These are phyloP conservation scores for Rhinella marina DNA, from an alignment of 2,797 vertebrate genomes.

Conservation along the genomic window DNA sequence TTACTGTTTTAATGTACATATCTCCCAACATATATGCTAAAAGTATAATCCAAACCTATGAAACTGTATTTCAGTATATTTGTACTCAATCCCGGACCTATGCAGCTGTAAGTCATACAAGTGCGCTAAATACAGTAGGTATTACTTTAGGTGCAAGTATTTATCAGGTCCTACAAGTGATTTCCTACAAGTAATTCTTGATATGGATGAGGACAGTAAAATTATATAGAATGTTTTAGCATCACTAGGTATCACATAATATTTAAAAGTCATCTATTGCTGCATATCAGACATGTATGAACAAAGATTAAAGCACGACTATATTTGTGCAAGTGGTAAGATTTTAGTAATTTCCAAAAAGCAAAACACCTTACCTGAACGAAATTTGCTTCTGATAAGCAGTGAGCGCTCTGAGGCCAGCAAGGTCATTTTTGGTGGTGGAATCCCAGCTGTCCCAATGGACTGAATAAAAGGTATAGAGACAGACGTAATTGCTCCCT, in stretches of 20 bases:
- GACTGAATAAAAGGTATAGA: slow-evolving; percentile 23
- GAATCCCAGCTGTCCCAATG: slow-evolving; percentile 44
- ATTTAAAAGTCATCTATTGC: not conserved
- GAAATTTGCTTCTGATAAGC: slow-evolving; percentile 91
- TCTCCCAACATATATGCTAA: not conserved
- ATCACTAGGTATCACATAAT: not conserved
- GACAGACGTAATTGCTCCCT: slow-evolving; percentile 57
- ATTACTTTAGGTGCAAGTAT: not conserved
- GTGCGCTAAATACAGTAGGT: not conserved
- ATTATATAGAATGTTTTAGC: not conserved
- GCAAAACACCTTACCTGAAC: slow-evolving; percentile 83
- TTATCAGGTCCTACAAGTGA: not conserved
- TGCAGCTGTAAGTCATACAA: not conserved
- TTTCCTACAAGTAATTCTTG: not conserved
- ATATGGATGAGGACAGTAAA: not conserved
- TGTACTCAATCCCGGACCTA: not conserved
- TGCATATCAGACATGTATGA: not conserved
- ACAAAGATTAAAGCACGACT: not conserved
- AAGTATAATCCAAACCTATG: not conserved
- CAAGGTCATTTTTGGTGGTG: slow-evolving; percentile 79
- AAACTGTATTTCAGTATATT: not conserved
- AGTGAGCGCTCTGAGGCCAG: slow-evolving; percentile 88
- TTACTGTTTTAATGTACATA: not conserved
- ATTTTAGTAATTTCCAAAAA: not conserved
- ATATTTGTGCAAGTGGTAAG: not conserved